Conservation (phyloP, 2,888 invertebrate species). For the Cosmopolites sordidus region DNA sequence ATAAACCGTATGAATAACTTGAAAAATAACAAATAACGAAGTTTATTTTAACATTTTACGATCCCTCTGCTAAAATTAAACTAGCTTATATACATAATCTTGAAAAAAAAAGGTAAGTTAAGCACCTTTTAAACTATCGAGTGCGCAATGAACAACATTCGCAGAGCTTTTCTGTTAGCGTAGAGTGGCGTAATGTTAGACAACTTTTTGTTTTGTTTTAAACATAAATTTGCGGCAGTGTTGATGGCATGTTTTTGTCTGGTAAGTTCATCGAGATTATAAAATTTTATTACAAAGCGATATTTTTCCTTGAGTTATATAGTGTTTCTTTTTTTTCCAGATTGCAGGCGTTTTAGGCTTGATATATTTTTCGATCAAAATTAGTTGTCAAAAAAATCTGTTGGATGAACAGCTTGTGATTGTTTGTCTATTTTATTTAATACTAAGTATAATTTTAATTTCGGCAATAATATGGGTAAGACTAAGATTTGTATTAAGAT, state of each 20-base stretch:
- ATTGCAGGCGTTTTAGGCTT: slow-evolving; percentile 16
- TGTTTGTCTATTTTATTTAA: slow-evolving; percentile 16
- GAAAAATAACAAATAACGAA: too few species aligned
- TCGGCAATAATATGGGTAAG: slow-evolving; percentile 24
- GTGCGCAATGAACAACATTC: not conserved
- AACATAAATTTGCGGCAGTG: slow-evolving; percentile 26
- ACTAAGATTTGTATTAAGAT: not conserved
- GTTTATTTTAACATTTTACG: too few species aligned
- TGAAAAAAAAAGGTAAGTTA: slow-evolving; percentile 5
- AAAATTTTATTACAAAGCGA: too few species aligned
- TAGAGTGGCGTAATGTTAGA: slow-evolving; percentile 20
- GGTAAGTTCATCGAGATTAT: slow-evolving; percentile 23
- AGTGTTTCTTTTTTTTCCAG: slow-evolving; percentile 5
- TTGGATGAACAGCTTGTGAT: slow-evolving; percentile 18
- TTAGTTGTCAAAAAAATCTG: slow-evolving; percentile 1
- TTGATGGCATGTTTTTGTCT: slow-evolving; percentile 30
- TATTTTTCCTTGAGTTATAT: not conserved
- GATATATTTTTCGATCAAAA: slow-evolving; percentile 15
- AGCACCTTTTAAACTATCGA: not conserved
- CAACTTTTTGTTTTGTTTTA: slow-evolving; percentile 29
- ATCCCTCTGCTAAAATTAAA: slow-evolving; percentile 2
- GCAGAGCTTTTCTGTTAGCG: too few species aligned
- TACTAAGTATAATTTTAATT: slow-evolving; percentile 14
- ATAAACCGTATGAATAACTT: too few species aligned
- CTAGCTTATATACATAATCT: slow-evolving; percentile 5